Base-by-base conservation (phyloP, 1,140 invertebrate species). In the Lysiphlebus fabarum region DNA sequence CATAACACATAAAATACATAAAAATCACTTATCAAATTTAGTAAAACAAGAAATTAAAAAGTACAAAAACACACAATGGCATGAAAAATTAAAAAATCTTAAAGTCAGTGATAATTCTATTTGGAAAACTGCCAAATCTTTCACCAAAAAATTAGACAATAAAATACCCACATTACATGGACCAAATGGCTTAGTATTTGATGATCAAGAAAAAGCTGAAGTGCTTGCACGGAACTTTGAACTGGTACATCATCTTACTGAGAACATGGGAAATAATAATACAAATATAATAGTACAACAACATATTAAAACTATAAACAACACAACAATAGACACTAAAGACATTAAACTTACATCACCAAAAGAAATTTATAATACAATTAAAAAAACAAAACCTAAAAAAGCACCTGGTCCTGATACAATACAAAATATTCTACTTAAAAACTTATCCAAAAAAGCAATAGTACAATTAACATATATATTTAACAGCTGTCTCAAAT, bases 391-490 rank as follows among this genome's bases (percentile, higher is more conserved):
- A n/a, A 58, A 51, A 10, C 47, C 60, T 10, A 65, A 64, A 49
- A 70, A 74, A 67, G 65, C 66, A 5, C 67, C 69, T 4, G 70
- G 65, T 1, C 58, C n/a, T 7, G 68, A 74, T 41, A 14, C 50
- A 10, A 68, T 71, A 12, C 53, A 61, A 7, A 56, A 47, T 36
- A 49, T 45, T 3, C 58, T 68, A 11, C 41, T 72, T 1, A 70
- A 70, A 58, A 58, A 70, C 14, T n/a, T 71, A 6, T 49, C 61
- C 5, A 33, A 49, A 8, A 67, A 68, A 55, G 33, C 57, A 9
- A 37, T 73, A 9, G 53, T 61, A 1, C 59, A 67, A 53, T 7
- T 76, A 7, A 54, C 40, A 2, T 38, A 66, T 10, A 64, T 74
- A 26, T 64, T 68, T n/a, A 73, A 74, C 55, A 44, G 57, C 6